Percentiles rank a stretch among this genome's conserved stretches.
phyloP scores from a whole-genome alignment of 2,113 vertebrate genomes.

The Podarcis raffonei region DNA sequence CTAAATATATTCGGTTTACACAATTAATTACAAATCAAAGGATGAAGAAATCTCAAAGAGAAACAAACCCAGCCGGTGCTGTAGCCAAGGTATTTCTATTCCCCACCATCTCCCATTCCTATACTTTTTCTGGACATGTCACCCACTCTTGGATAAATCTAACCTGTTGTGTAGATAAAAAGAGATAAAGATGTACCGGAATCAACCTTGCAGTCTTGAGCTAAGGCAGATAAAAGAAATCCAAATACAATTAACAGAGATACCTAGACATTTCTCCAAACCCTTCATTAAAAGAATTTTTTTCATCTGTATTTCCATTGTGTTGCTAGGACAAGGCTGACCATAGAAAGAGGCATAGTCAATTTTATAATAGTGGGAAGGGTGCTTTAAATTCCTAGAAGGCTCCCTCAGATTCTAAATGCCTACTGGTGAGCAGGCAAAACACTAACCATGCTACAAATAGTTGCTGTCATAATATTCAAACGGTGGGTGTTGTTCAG shows the following conservation, averaged over 20 bases:
- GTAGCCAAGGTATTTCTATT: not conserved
- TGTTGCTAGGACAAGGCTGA: not conserved
- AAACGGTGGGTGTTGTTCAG: not conserved
- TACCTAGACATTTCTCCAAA: not conserved
- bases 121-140: not conserved
- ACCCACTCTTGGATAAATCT: not conserved
- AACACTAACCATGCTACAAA: not conserved
- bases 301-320: not conserved
- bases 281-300: not conserved
- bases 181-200: no score
- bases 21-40: not conserved
- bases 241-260: not conserved
- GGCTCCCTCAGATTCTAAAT: not conserved
- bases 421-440: not conserved
- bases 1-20: not conserved
- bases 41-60: not conserved
- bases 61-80: not conserved
- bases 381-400: no score
- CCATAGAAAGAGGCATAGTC: not conserved
- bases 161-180: not conserved
- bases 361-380: not conserved
- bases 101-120: not conserved
- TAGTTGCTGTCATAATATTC: not conserved
- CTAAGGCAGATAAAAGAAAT: no score
- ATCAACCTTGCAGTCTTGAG: no score